Evolutionary conservation across 2,888 invertebrate genomes (phyloP), one percentile per base, ranked within the genome.

Genomic region (Calameuta idolon): DNA sequence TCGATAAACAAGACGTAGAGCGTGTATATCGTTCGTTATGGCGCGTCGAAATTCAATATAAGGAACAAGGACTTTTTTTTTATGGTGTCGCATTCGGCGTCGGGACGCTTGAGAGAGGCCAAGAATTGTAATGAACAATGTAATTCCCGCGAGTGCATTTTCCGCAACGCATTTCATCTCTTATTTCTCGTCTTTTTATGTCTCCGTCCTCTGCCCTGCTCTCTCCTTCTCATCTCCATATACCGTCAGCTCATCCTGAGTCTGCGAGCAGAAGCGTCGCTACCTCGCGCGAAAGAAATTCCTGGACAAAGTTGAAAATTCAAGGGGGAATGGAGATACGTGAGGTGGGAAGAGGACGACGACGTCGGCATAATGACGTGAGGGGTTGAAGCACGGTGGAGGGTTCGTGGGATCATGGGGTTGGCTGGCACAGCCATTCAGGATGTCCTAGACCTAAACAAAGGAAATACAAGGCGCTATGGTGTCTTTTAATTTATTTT

Each of bases 241-340:
- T 23, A 55, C 23, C 23, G 55, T 55, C 15, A 23, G 15, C 55
- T 55, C 55, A 23, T 55, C 23, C 55, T 2, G 23, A 15, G 55
- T 55, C 55, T 55, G 55, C 55, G 31, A 9, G 23, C 33, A 12
- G 71, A 71, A 11, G 71, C 71, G 12, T 71, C 30, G 31, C 71
- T 71, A 23, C 55, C 23, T 23, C 55, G 12, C 71, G 31, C 15
- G 31, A 71, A 34, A 34, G 71, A 30, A 71, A 71, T 34, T 31
- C 71, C 71, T 34, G 55, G 55, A 31, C 11, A 71, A 71, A 71
- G 71, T 71, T 71, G 31, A 31, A 71, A 71, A 71, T 71, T 34
- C 31, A 34, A 12, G 33, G 31, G 33, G 23, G 31, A 33, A 3
- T 31, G 71, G 12, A 71, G 71, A 71, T 31, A 71, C 71, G 71